Evolutionary conservation across 92 coral and sea anemone genomes (phyloP).

Genomic region (Porites cylindrica): DNA sequence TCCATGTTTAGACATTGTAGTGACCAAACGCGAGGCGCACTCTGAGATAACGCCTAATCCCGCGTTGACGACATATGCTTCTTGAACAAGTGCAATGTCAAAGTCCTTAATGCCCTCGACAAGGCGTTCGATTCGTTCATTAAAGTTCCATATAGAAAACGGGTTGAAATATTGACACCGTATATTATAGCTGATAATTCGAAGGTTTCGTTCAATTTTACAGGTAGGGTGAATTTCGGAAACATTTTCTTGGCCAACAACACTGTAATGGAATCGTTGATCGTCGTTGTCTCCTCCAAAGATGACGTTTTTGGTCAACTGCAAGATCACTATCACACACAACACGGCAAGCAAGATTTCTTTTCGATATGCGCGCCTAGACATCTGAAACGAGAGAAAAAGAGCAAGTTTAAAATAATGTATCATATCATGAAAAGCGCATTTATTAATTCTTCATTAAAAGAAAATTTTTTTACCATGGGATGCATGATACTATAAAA

Average conservation of each 20-base stretch:
- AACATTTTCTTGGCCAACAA: not conserved
- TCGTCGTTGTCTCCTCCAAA: not conserved
- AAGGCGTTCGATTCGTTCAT: constrained; percentile 67
- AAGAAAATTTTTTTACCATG: too few species aligned
- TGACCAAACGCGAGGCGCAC: constrained; percentile 65
- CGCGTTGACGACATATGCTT: constrained; percentile 66
- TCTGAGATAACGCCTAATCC: constrained; percentile 71
- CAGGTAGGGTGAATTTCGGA: not conserved
- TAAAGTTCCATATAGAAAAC: constrained; percentile 31
- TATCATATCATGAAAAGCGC: not conserved
- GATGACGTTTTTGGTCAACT: not conserved
- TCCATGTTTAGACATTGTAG: constrained; percentile 66
- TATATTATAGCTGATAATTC: constrained; percentile 73
- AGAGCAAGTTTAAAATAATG: not conserved
- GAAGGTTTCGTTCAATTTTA: constrained; percentile 18
- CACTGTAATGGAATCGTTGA: not conserved
- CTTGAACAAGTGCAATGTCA: constrained; percentile 78
- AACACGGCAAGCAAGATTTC: not conserved
- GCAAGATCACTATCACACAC: not conserved
- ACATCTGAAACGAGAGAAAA: not conserved
- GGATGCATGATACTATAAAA: too few species aligned
- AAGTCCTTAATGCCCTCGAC: constrained; percentile 67
- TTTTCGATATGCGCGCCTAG: not conserved
- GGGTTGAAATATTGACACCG: constrained; percentile 63
- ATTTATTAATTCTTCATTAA: too few species aligned